Evolutionary conservation across 92 coral and sea anemone genomes (phyloP), one percentile per base, ranked within the genome.

Genomic region (Epizoanthus rinbou): DNA sequence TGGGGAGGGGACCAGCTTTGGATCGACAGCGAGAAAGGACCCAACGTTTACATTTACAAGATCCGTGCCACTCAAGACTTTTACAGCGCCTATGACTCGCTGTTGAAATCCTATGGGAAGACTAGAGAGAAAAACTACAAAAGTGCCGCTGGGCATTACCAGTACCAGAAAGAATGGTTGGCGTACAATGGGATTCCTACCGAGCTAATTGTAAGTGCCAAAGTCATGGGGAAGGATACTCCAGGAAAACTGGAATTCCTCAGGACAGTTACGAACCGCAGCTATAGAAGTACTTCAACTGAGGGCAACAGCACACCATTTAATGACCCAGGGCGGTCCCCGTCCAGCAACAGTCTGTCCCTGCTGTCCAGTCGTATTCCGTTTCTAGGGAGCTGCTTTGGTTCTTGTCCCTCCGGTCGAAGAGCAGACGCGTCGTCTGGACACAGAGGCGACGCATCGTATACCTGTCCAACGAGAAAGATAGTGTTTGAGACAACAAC

Each of bases 111-210:
- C 57, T 60, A 41, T 10, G 60, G 41, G 50, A 78, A 7, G 47
- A 60, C 71, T 8, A 63, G 22, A 13, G 19, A 63, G 3, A 43
- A 63, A 35, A 41, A 22, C 18, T 78, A 78, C 41, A 19, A 41
- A 78, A 47, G 52, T 21, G 82, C 82, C 6, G 82, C 82, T 5
- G 71, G 35, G 3, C 41, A 60, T 7, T 78, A 60, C 8, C 14
- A 78, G 35, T 78, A 78, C 13, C 82, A 78, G 39, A 62, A 78
- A 21, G 82, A 78, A 15, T 78, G 82, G 82, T 56, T 78, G n/a
- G 82, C 82, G 23, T 63, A 35, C n/a, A 63, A 63, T 15, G 82
- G 82, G 6, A 45, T 43, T 11, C 82, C 58, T 2, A 9, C 59
- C 3, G 58, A 78, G 5, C 72, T 78, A 4, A 78, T 78, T 7